Percentiles rank a stretch among this genome's conserved stretches.
Evolutionary conservation across 2,888 invertebrate species (phyloP).

Genomic region (Thera britannica): DNA sequence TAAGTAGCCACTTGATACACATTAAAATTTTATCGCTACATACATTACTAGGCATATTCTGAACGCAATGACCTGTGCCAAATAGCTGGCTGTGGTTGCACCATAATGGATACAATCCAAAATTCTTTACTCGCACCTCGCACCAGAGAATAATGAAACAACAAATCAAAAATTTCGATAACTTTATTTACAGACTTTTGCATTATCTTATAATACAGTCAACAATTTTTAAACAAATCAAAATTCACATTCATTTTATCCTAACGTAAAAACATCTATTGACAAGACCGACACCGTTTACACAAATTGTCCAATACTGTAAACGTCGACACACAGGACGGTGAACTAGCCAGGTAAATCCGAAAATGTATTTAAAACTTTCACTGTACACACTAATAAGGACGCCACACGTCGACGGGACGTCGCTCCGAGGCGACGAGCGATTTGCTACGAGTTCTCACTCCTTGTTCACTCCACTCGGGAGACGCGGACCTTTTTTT

Average conservation of each 20-base stretch:
- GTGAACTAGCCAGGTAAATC: slow-evolving; percentile 53
- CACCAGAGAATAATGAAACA: slow-evolving; percentile 50
- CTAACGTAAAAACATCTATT: slow-evolving; percentile 80
- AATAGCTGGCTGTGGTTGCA: slow-evolving; percentile 69
- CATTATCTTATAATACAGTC: slow-evolving; percentile 84
- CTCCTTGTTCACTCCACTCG: slow-evolving; percentile 75
- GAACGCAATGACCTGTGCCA: slow-evolving; percentile 63
- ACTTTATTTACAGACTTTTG: slow-evolving; percentile 83
- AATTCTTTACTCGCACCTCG: slow-evolving; percentile 61
- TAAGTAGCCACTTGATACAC: slow-evolving; percentile 46
- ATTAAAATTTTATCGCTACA: slow-evolving; percentile 51
- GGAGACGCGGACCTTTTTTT: slow-evolving; percentile 84
- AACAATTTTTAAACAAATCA: slow-evolving; percentile 80
- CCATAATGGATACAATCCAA: slow-evolving; percentile 78
- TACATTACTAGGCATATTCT: slow-evolving; percentile 56
- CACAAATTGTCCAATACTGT: slow-evolving; percentile 50
- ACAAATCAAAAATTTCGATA: slow-evolving; percentile 71
- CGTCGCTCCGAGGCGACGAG: slow-evolving; percentile 74
- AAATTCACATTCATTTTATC: slow-evolving; percentile 78
- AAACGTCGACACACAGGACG: slow-evolving; percentile 60
- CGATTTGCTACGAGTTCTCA: slow-evolving; percentile 75
- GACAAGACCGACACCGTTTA: slow-evolving; percentile 65
- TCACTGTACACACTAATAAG: slow-evolving; percentile 81
- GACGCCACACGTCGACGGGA: slow-evolving; percentile 91
- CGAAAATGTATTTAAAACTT: slow-evolving; percentile 38